phyloP scores from a whole-genome alignment of 2,113 vertebrate genomes.

The Ictalurus punctatus region DNA sequence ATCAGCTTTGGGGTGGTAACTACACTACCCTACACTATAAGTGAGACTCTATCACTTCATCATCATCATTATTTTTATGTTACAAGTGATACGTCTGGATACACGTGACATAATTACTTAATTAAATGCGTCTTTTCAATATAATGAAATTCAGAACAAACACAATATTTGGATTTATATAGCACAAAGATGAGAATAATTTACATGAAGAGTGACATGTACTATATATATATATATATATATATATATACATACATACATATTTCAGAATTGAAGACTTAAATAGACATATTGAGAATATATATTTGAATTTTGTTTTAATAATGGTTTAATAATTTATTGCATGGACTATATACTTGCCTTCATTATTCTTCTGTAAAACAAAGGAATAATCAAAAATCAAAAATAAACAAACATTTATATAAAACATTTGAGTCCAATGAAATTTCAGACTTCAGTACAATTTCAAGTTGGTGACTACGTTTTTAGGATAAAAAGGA shows the following conservation, averaged over 20 bases:
- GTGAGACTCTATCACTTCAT: too few relatives aligned
- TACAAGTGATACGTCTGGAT: not conserved
- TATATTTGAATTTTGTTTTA: not conserved
- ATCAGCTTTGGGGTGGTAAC: not conserved
- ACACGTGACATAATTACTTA: not conserved
- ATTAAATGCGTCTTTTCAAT: not conserved
- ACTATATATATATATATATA: not conserved
- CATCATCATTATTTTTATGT: too few relatives aligned
- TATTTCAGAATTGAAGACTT: not conserved
- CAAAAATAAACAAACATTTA: conserved; percentile 4
- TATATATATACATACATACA: not conserved
- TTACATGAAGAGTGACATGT: not conserved
- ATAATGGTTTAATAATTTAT: not conserved
- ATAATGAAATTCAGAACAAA: not conserved
- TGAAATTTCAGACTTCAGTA: not conserved
- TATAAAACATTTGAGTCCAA: not conserved
- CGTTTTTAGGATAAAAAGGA: not conserved
- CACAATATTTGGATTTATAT: too few relatives aligned
- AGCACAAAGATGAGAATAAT: not conserved
- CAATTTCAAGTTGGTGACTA: not conserved
- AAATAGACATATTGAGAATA: not conserved
- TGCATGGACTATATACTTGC: not conserved
- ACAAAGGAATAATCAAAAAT: not conserved
- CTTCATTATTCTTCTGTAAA: not conserved
- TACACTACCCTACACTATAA: not conserved